phyloP scores from a whole-genome alignment of 2,888 invertebrate species.

The Trypoxylon attenuatum region DNA sequence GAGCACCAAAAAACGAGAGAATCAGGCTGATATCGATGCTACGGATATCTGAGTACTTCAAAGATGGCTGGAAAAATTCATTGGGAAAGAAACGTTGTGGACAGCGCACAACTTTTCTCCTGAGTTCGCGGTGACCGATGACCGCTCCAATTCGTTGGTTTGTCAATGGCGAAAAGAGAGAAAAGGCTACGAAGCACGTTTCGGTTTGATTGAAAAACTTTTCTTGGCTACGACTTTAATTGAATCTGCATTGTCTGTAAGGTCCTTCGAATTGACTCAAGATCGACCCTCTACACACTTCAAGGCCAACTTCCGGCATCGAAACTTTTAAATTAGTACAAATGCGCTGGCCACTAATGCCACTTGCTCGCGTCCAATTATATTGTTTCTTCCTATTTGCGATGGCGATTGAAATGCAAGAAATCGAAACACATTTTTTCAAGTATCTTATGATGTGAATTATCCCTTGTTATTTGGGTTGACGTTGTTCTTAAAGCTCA shows the following conservation, averaged over 20 bases:
- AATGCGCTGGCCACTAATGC: background rate
- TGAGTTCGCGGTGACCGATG: conserved; percentile 1
- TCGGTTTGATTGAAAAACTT: conserved; percentile 70
- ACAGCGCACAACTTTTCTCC: conserved; percentile 28
- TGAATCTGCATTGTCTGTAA: conserved; percentile 63
- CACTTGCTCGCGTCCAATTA: no score
- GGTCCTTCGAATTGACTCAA: conserved; percentile 6
- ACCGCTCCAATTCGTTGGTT: conserved; percentile 10
- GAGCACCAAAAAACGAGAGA: background rate
- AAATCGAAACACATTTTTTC: no score
- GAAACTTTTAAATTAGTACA: no score
- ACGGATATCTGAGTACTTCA: conserved; percentile 19
- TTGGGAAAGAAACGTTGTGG: conserved; percentile 35
- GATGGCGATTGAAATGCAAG: no score
- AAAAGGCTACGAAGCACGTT: conserved; percentile 39
- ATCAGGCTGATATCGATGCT: conserved; percentile 6
- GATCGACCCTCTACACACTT: background rate
- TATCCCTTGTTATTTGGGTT: background rate
- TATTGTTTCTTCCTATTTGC: no score
- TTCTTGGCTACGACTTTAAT: conserved; percentile 61
- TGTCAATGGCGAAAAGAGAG: conserved; percentile 21
- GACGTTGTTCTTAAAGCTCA: background rate
- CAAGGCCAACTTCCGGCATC: background rate
- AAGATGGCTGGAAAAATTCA: conserved; percentile 30
- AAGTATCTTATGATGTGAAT: no score